Percentiles rank a stretch among this genome's conserved stretches.
Evolutionary conservation across 2,797 vertebrate genomes (phyloP).

Genomic region (Apogon hyalosoma): DNA sequence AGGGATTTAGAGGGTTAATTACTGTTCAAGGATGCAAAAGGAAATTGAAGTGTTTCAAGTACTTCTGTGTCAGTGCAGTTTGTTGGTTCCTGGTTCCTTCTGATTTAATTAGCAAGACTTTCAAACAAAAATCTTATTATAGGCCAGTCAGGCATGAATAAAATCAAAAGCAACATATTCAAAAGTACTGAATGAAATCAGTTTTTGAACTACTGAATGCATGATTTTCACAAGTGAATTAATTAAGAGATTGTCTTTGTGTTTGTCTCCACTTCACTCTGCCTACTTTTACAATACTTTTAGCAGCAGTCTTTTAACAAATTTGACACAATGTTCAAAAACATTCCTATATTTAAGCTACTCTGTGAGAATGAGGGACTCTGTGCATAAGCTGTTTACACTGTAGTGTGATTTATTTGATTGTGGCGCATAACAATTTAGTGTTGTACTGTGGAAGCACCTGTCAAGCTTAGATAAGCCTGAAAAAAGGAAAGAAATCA

Average conservation of each 20-base stretch:
- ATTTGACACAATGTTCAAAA: slow-evolving; percentile 17
- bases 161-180: slow-evolving; percentile 6
- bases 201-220: slow-evolving; percentile 18
- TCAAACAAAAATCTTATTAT: slow-evolving; percentile 21
- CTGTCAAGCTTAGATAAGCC: slow-evolving; percentile 62
- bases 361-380: not conserved
- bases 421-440: slow-evolving; percentile 43
- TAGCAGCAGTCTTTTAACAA: slow-evolving; percentile 17
- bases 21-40: slow-evolving; percentile 31
- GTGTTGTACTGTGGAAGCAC: slow-evolving; percentile 45
- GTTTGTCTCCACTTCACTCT: slow-evolving; percentile 1
- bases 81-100: slow-evolving; percentile 12
- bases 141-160: slow-evolving; percentile 12
- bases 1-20: slow-evolving; percentile 40
- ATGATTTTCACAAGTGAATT: not conserved
- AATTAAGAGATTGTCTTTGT: not conserved
- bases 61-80: slow-evolving; percentile 44
- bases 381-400: slow-evolving; percentile 12
- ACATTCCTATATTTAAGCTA: slow-evolving; percentile 23
- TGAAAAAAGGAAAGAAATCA: not conserved
- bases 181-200: slow-evolving; percentile 1
- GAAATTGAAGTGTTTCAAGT: slow-evolving; percentile 37
- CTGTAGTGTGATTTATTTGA: slow-evolving; percentile 36
- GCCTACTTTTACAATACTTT: slow-evolving; percentile 9
- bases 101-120: slow-evolving; percentile 53